Percentiles rank a stretch among this genome's conserved stretches.
Conservation (phyloP, 2,113 vertebrate species). For the Crotalus viridis region DNA sequence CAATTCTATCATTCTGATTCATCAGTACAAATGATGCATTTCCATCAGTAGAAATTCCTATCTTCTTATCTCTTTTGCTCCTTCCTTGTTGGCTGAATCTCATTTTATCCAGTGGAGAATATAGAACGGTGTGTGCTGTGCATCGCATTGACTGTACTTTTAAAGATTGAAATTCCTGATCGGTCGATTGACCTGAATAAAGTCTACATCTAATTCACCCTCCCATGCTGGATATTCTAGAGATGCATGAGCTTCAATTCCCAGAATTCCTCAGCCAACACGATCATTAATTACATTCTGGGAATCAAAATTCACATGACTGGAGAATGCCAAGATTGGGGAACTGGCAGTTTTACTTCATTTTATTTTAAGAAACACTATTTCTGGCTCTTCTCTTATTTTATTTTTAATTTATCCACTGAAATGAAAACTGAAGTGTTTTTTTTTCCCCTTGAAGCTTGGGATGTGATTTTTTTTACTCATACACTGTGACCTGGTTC, state of each 20-base stretch:
- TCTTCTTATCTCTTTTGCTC: background rate
- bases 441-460: background rate
- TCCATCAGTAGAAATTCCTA: background rate
- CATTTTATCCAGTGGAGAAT: background rate
- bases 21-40: background rate
- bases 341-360: background rate
- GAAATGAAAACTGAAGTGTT: background rate
- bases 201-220: background rate
- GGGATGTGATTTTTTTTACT: background rate
- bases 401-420: background rate
- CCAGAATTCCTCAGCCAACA: background rate
- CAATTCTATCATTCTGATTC: background rate
- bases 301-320: background rate
- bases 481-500: background rate
- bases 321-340: background rate
- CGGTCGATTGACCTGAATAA: background rate
- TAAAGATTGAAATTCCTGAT: background rate
- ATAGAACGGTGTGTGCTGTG: background rate
- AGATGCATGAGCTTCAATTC: background rate
- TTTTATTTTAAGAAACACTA: background rate
- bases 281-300: background rate
- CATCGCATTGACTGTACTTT: background rate
- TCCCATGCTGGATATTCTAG: background rate
- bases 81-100: background rate
- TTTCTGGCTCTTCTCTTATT: background rate